Evolutionary conservation across 30 jellyfish, hydroid and myxozoan genomes (phyloP), one percentile per base, ranked within the genome.

Genomic region (Nemopilema nomurai): DNA sequence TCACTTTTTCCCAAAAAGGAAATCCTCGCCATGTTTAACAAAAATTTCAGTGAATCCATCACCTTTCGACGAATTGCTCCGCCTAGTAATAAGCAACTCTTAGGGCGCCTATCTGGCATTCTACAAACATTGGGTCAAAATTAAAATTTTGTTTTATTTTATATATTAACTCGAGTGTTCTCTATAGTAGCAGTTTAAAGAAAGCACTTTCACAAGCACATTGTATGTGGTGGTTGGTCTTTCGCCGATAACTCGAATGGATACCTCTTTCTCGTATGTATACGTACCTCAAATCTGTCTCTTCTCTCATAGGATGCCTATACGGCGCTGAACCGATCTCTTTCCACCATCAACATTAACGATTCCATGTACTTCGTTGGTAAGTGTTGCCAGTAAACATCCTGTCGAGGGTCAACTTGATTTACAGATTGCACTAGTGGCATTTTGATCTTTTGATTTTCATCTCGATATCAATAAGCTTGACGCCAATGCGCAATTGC

Each of bases 261-360:
- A 6, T 41, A 41, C 57, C 6, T 41, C 9, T 41, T 41, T 13
- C 57, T 41, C 13, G 57, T 41, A 41, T 3, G 13, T n/a, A n/a
- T 41, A 41, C 13, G 6, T 41, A 41, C 57, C 57, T 41, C 57
- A 41, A 3, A 3, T 41, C 57, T 41, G 13, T 41, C 57, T 41
- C 57, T n/a, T 63, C 26, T 63, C 50, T 50, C 49, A 33, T 18
- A 94, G 99, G 97, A 94, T 62, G 86, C 94, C 62, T 94, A 67
- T 66, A 84, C 69, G 16, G 83, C 87, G 20, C 70, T 90, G 64
- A 87, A 88, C 68, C 91, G 79, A 28, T 91, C 96, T 21, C 69
- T 89, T 18, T 53, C 89, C 22, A 49, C 96, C 33, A 62, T 67
- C 57, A 73, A 81, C 20, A 78, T 80, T n/a, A 87, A 67, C 62